Evolutionary conservation across 2,113 vertebrate genomes (phyloP).

Genomic region (Psilopsiagon aymara): DNA sequence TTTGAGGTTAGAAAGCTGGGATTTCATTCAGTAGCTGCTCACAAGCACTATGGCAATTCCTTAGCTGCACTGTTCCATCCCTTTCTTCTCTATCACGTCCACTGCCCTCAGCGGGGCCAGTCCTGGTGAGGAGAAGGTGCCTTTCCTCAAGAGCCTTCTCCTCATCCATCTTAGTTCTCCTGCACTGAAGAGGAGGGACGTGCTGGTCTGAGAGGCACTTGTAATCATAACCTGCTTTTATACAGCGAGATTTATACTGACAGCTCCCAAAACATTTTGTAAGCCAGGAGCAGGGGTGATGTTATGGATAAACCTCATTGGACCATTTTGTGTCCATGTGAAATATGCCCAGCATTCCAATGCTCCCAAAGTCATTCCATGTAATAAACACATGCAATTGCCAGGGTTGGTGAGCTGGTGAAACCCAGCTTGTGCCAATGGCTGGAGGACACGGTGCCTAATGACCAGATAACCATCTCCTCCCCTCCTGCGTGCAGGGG

Average conservation of each 20-base stretch:
- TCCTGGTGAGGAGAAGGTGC: not conserved
- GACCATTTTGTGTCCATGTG: not conserved
- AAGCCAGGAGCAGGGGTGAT: not conserved
- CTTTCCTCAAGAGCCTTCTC: not conserved
- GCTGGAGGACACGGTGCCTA: not conserved
- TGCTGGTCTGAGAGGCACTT: not conserved
- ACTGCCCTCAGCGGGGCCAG: not conserved
- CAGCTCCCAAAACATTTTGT: not conserved
- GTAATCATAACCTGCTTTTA: not conserved
- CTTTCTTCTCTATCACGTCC: too few species aligned
- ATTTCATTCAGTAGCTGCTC: not conserved
- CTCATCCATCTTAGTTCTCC: not conserved
- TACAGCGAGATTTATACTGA: not conserved
- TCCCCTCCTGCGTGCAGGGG: not conserved
- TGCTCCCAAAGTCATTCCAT: accelerated
- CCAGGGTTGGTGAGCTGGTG: not conserved
- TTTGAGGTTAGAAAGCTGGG: not conserved
- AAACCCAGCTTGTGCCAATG: not conserved
- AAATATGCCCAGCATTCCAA: not conserved
- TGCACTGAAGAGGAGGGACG: accelerated
- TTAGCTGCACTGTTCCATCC: accelerated
- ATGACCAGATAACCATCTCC: too few species aligned
- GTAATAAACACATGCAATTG: accelerated
- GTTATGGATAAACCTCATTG: not conserved
- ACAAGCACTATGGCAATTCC: accelerated